Evolutionary conservation across 2,797 vertebrate genomes (phyloP).

Genomic region (Lepus townsendii): DNA sequence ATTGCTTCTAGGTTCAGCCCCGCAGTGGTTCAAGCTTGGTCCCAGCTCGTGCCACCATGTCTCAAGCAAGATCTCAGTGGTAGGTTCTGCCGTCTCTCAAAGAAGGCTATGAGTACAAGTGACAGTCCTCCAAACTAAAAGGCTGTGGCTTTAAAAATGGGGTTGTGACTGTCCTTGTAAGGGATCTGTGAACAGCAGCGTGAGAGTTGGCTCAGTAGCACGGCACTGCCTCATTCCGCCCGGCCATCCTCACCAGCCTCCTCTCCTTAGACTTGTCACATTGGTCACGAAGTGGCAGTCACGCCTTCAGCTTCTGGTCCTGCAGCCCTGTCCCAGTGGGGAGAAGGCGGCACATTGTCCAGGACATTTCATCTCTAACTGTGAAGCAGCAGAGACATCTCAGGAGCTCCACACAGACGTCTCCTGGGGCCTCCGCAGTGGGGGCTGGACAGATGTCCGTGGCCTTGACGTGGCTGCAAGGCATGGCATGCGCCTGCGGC

Average conservation of each 20-base stretch:
- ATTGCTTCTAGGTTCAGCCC: not conserved
- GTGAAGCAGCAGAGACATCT: not conserved
- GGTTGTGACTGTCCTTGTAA: rapidly evolving
- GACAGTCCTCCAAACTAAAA: not conserved
- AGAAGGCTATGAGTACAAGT: not conserved
- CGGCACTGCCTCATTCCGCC: no score
- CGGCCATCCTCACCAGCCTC: not conserved
- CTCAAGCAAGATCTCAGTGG: not conserved
- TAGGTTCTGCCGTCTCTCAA: not conserved
- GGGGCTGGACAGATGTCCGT: not conserved
- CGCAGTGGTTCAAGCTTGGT: rapidly evolving
- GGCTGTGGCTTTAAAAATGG: not conserved
- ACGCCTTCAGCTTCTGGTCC: not conserved
- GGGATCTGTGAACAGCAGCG: rapidly evolving
- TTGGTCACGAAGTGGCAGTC: no score
- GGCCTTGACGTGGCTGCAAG: not conserved
- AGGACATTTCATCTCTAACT: not conserved
- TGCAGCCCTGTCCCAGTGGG: no score
- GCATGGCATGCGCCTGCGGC: no score
- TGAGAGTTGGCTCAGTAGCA: not conserved
- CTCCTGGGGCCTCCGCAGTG: not conserved
- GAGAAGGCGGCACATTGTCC: no score
- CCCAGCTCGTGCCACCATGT: no score
- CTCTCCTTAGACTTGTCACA: not conserved
- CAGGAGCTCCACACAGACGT: not conserved